phyloP scores from a whole-genome alignment of 2,888 invertebrate genomes.

The Seira sanloemensis region DNA sequence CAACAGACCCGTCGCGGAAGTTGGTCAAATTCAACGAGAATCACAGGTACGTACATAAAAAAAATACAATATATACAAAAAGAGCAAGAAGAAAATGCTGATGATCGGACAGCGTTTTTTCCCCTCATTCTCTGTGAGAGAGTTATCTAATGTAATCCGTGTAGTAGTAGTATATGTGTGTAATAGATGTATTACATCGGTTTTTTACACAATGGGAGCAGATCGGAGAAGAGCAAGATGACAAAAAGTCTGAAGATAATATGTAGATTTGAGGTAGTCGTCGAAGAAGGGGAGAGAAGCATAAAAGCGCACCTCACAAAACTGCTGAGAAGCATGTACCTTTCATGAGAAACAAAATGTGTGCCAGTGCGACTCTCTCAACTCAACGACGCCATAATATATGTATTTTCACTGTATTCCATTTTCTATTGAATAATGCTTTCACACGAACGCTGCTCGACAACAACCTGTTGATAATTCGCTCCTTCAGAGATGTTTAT shows the following conservation, averaged over 20 bases:
- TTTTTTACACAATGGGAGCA: slow-evolving; percentile 17
- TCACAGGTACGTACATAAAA: slow-evolving; percentile 67
- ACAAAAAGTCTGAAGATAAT: neutral
- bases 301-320: neutral
- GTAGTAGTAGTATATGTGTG: too few relatives aligned
- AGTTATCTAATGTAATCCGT: slow-evolving; percentile 9
- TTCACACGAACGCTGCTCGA: neutral
- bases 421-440: slow-evolving; percentile 2
- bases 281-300: neutral
- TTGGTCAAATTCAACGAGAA: slow-evolving; percentile 71
- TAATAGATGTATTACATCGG: neutral
- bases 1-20: slow-evolving; percentile 69
- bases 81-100: too few relatives aligned
- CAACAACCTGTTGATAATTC: neutral
- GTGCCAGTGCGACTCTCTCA: slow-evolving; percentile 2
- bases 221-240: neutral
- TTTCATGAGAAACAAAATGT: neutral
- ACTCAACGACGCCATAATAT: neutral
- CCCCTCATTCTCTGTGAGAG: neutral
- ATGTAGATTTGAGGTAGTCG: too few relatives aligned
- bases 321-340: slow-evolving; percentile 1
- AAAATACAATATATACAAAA: too few relatives aligned
- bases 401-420: neutral
- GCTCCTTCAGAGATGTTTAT: slow-evolving; percentile 2
- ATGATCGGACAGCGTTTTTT: slow-evolving; percentile 2